These are phyloP conservation scores for Himalopsyche phryganea DNA, from an alignment of 1,140 invertebrate genomes.

Conservation along the genomic window DNA sequence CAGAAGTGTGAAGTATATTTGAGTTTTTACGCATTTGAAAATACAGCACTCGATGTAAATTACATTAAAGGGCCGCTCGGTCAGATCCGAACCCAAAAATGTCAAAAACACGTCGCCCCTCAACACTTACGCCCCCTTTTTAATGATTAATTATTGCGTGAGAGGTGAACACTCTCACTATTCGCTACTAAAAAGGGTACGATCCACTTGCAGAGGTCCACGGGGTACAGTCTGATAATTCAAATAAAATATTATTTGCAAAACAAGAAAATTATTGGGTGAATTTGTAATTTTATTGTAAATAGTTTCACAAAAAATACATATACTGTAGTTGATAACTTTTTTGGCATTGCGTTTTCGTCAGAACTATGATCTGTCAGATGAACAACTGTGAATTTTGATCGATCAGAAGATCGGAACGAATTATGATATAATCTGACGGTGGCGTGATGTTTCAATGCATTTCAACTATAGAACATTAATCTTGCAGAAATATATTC, in stretches of 20 bases:
- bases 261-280: neutral
- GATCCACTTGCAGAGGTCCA: neutral
- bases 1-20: no score
- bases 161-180: conserved; percentile 20
- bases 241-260: no score
- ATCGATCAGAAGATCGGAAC: no score
- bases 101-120: conserved; percentile 29
- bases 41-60: conserved; percentile 19
- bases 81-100: conserved; percentile 20
- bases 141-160: conserved; percentile 28
- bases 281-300: conserved; percentile 19
- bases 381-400: no score
- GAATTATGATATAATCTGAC: no score
- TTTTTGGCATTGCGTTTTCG: no score
- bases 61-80: conserved; percentile 19
- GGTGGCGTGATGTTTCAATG: no score
- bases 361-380: no score
- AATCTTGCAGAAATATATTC: no score
- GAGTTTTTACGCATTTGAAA: no score
- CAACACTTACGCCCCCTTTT: conserved; percentile 10
- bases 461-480: no score
- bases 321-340: no score
- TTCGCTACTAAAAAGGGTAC: conserved; percentile 24
- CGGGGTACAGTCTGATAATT: neutral
- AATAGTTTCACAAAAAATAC: neutral